Evolutionary conservation across 2,797 vertebrate species (phyloP), one percentile per base, ranked within the genome.

Genomic region (Characodon lateralis): DNA sequence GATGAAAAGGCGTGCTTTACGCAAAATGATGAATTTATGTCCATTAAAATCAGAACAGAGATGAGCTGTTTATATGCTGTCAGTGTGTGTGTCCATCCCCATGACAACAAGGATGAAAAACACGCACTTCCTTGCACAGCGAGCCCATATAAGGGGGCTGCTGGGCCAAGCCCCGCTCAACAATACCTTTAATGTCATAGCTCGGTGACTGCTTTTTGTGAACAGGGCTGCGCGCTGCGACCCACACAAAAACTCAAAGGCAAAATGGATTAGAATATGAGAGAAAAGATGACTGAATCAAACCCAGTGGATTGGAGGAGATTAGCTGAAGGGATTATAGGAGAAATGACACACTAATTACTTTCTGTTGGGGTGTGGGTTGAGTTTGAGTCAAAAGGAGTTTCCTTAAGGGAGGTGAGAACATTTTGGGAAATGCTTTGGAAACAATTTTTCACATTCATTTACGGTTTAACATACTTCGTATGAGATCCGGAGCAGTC

Each of bases 131-230:
- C 91, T 87, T 86, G 85, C 89, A 90, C 85, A 82, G 85, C 78
- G 83, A 81, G 72, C 72, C 83, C 84, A 82, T 91, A 91, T 92
- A 92, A 90, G 86, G 87, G 87, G 78, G 84, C 84, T 16, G 75
- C 87, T 88, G 83, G 89, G 91, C 84, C 75, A 71, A 87, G 87
- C 82, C 76, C 87, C 55, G 80, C 78, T 74, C 89, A 90, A 95
- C 94, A 95, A 95, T 94, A 93, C 92, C 93, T 95, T 96, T 95
- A 95, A 95, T 95, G 95, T 95, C 93, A 95, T 93, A 95, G 93
- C 92, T 94, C 94, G 93, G 92, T 87, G 90, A 92, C 87, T 90
- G 83, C 58, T 91, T 91, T 94, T 95, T 95, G 94, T 95, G 90
- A 70, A 72, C 16, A 18, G 72, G 91, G 87, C 87, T 88, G 91